Conservation (phyloP, 2,113 vertebrate species). For the Rhinolophus sinicus region DNA sequence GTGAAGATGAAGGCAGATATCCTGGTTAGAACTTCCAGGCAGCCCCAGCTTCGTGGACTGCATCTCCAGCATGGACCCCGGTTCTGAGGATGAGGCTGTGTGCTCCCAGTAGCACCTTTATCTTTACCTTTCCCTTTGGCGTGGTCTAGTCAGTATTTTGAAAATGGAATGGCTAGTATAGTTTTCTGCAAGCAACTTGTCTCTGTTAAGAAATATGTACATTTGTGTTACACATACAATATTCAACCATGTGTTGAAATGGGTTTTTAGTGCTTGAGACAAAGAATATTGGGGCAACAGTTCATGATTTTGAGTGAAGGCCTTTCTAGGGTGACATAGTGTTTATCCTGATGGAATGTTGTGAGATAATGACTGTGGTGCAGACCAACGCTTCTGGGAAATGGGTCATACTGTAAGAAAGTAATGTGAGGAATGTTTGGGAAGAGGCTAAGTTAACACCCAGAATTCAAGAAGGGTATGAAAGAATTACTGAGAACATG, state of each 20-base stretch:
- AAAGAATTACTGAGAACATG: not conserved
- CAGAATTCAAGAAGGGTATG: not conserved
- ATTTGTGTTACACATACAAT: not conserved
- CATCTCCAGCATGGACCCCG: not conserved
- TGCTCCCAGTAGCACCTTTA: not conserved
- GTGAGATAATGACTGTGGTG: not conserved
- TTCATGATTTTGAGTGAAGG: not conserved
- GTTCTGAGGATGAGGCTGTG: not conserved
- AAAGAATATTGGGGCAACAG: not conserved
- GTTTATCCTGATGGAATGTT: not conserved
- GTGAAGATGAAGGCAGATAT: not conserved
- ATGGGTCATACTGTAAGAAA: not conserved
- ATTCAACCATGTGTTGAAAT: not conserved
- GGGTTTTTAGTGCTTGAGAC: not conserved
- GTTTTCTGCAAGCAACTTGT: conserved; percentile 7
- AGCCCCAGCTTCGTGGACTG: not conserved
- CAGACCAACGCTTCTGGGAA: not conserved
- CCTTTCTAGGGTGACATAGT: not conserved
- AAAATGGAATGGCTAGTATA: not conserved
- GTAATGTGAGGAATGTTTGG: not conserved
- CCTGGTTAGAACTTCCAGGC: not conserved
- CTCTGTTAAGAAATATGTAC: not conserved
- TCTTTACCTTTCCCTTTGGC: not conserved
- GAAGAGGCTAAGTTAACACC: not conserved
- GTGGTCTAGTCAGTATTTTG: not conserved